phyloP scores from a whole-genome alignment of 2,113 vertebrate species.

The Tapirus terrestris region DNA sequence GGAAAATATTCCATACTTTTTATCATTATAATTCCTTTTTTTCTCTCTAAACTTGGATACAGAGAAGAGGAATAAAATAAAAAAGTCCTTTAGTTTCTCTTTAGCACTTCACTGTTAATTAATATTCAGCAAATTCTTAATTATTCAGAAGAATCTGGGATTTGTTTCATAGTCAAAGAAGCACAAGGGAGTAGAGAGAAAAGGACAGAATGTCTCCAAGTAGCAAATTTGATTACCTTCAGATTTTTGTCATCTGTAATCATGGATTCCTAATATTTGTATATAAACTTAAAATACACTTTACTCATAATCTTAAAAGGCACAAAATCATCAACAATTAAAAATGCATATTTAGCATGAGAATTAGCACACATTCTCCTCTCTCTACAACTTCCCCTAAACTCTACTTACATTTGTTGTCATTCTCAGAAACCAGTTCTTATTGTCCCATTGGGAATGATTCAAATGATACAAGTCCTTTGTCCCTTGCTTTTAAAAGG shows the following conservation, averaged over 20 bases:
- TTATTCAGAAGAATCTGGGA: background rate
- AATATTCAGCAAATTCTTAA: background rate
- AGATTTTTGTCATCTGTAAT: background rate
- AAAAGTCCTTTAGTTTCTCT: background rate
- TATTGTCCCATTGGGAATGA: rapidly evolving
- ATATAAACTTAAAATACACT: background rate
- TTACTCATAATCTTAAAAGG: background rate
- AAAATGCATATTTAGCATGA: background rate
- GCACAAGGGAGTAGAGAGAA: background rate
- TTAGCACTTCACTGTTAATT: background rate
- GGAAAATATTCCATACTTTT: background rate
- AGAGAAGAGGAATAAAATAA: background rate
- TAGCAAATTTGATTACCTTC: background rate
- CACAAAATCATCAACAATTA: background rate
- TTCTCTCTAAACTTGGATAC: background rate
- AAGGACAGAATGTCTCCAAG: background rate
- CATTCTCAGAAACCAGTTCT: background rate
- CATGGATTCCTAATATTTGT: no score
- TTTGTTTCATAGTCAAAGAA: background rate
- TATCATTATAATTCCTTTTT: background rate
- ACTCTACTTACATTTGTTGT: background rate
- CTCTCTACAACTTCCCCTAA: no score
- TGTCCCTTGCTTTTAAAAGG: background rate
- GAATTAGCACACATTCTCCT: background rate
- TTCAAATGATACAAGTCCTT: background rate